Evolutionary conservation across 2,797 vertebrate species (phyloP), one percentile per base, ranked within the genome.

Genomic region (Prionace glauca): DNA sequence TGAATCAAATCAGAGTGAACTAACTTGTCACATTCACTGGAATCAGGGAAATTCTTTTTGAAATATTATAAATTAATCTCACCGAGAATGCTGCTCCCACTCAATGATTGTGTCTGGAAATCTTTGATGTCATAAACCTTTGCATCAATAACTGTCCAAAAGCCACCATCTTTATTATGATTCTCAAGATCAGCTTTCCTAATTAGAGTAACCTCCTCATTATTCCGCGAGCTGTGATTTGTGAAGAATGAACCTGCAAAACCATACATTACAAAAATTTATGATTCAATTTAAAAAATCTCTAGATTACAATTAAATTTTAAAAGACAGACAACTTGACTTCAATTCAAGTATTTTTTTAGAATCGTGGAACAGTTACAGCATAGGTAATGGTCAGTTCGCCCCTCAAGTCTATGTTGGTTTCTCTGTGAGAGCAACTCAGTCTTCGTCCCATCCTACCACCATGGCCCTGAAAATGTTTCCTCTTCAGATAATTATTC

Each of bases 81-180:
- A 99, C 99, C 99, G 24, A 99, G 98, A 95, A 99, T 98, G 96
- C 99, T 99, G 97, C 98, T 99, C 84, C 99, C 99, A 79, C 98
- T 98, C 95, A 99, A 97, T 0, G 99, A 99, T 96, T 99, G 99
- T 0, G 99, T 98, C 97, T 99, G 99, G 96, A 99, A 99, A 97
- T 99, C 99, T 96, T 99, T 99, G 96, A 99, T 99, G 96, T 99
- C 99, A 95, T 99, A 99, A 0, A 99, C 99, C 96, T 99, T 99
- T 62, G 99, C 99, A 24, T 99, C 99, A 36, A 99, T 99, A 90
- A 99, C 98, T 0, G 99, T 99, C 99, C 99, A 99, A 97, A 99
- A 99, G 79, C 99, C 99, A 0, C 99, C 99, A 2, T 99, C 99
- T 97, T 99, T 99, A 97, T 99, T 99, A 97, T 99, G 99, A 97